Conservation (phyloP, 2,113 vertebrate species). For the Columba livia region DNA sequence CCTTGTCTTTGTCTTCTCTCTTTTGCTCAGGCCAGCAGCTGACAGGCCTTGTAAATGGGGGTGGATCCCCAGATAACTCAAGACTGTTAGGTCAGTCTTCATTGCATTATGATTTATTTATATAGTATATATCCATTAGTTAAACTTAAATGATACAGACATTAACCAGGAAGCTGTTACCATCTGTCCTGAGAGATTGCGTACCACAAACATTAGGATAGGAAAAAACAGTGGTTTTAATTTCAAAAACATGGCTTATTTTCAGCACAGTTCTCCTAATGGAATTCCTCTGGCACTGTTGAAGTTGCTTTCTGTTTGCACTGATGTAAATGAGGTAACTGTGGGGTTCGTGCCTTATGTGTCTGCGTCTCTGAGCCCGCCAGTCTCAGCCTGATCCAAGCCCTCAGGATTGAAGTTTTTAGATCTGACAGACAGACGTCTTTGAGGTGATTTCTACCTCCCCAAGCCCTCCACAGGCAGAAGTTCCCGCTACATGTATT, state of each 20-base stretch:
- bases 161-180: neutral
- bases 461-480: neutral
- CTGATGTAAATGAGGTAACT: neutral
- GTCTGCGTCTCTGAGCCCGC: neutral
- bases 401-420: neutral
- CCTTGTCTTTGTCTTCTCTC: neutral
- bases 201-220: neutral
- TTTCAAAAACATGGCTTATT: neutral
- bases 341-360: neutral
- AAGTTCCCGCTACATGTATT: neutral
- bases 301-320: neutral
- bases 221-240: neutral
- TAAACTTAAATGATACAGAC: neutral
- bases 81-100: neutral
- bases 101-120: neutral
- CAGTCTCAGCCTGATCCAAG: neutral
- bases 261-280: neutral
- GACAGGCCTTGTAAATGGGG: neutral
- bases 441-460: neutral
- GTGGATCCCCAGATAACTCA: neutral
- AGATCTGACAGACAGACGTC: neutral
- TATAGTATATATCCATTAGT: neutral
- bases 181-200: neutral
- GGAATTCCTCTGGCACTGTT: neutral
- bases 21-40: neutral